Base-by-base conservation (phyloP, 2,797 vertebrate species). In the Nasua narica region DNA sequence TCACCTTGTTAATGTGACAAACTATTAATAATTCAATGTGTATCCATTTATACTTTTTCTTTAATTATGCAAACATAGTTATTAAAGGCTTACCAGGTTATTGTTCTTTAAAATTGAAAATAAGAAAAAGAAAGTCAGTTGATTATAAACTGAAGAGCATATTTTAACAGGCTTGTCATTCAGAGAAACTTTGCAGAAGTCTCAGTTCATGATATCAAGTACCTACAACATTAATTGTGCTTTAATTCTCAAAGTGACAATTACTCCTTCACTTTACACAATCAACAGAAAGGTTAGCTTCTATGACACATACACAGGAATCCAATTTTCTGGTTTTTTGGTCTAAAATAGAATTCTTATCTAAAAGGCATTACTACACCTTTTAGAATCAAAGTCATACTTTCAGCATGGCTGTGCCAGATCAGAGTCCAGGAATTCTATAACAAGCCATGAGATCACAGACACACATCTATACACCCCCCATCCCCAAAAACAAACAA, bases 241-340 rank as follows among this genome's bases (percentile, higher is more conserved):
- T 81, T 85, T 77, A 90, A 89, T 65, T 82, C 79, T 94, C 69
- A 74, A 79, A 92, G 46, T 82, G 72, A 91, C 52, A 78, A 92
- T 87, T 95, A 94, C 88, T 79, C 67, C n/a, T 97, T 96, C 32
- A 43, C 29, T 93, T 96, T 72, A 90, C 12, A 81, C n/a, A 91
- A 96, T 32, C 67, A 60, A 79, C 35, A 88, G 79, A 91, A 84
- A 87, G 32, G 18, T 37, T 67, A 87, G 65, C 27, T 72, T 91
- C 48, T 48, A 52, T 6, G 76, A 48, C 50, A 82, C 62, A 94
- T 83, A 89, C 16, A 43, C 21, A n/a, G 40, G 35, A 92, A 86
- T 25, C 11, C 37, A 84, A n/a, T 86, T 46, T 85, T 91, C 58
- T 54, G 52, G 35, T 69, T 70, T 54, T 88, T 67, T 29, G 19